phyloP scores from a whole-genome alignment of 2,797 vertebrate genomes.

The Eleutherodactylus coqui region DNA sequence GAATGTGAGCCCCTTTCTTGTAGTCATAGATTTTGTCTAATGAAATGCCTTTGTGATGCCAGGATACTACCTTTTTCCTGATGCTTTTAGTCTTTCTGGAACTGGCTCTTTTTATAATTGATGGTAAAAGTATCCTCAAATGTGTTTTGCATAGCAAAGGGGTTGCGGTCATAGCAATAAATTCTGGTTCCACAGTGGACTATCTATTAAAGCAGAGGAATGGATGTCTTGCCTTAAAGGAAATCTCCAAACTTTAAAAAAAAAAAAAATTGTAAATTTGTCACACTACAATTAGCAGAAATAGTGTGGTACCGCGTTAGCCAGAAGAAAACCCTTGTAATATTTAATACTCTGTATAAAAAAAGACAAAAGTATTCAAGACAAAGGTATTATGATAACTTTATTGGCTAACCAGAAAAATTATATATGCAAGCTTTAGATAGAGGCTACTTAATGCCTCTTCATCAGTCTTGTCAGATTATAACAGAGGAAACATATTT shows the following conservation, averaged over 20 bases:
- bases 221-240: not conserved
- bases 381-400: too few relatives aligned
- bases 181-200: not conserved
- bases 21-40: not conserved
- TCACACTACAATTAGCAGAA: too few relatives aligned
- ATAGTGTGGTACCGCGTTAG: too few relatives aligned
- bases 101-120: not conserved
- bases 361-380: too few relatives aligned
- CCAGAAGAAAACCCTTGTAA: too few relatives aligned
- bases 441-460: too few relatives aligned
- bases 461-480: too few relatives aligned
- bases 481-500: too few relatives aligned
- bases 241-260: not conserved
- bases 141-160: constrained; percentile 4
- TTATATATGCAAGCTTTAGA: too few relatives aligned
- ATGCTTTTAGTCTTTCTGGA: constrained; percentile 4
- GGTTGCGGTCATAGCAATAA: not conserved
- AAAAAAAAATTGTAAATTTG: not conserved
- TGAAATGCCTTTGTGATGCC: not conserved
- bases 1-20: not conserved
- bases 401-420: too few relatives aligned
- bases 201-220: not conserved
- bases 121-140: not conserved
- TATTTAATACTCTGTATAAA: too few relatives aligned
- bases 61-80: not conserved